phyloP scores from a whole-genome alignment of 2,113 vertebrate species.

The Protobothrops flavoviridis region DNA sequence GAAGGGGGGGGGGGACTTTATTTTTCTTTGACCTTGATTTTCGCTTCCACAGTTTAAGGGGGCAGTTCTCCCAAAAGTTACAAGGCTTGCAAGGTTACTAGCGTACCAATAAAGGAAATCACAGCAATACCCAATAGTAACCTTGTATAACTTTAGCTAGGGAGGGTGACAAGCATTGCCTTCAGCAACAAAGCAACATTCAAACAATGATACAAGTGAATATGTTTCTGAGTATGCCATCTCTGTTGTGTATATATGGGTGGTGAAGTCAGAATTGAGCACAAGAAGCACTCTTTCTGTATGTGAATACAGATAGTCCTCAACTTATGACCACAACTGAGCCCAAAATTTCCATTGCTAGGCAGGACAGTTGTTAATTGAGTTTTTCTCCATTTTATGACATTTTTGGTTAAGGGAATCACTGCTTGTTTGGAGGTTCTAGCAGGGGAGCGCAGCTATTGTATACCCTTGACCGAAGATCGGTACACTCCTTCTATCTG shows the following conservation, averaged over 20 bases:
- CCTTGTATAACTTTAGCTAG: not conserved
- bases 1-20: not conserved
- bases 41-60: slow-evolving; percentile 8
- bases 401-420: too few relatives aligned
- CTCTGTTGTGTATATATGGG: not conserved
- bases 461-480: too few relatives aligned
- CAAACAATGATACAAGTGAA: not conserved
- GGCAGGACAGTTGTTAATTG: too few relatives aligned
- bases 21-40: slow-evolving; percentile 19
- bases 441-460: too few relatives aligned
- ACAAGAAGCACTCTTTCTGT: not conserved
- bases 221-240: not conserved
- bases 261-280: not conserved
- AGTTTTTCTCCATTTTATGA: too few relatives aligned
- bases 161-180: not conserved
- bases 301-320: not conserved
- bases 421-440: too few relatives aligned
- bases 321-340: too few relatives aligned
- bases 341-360: too few relatives aligned
- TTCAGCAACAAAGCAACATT: slow-evolving; percentile 14
- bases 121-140: not conserved
- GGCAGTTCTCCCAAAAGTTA: not conserved
- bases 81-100: slow-evolving; percentile 27
- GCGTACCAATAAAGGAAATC: slow-evolving; percentile 16
- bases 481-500: too few relatives aligned